These are phyloP conservation scores for Phainopepla nitens DNA, from an alignment of 2,113 vertebrate species.

Conservation along the genomic window DNA sequence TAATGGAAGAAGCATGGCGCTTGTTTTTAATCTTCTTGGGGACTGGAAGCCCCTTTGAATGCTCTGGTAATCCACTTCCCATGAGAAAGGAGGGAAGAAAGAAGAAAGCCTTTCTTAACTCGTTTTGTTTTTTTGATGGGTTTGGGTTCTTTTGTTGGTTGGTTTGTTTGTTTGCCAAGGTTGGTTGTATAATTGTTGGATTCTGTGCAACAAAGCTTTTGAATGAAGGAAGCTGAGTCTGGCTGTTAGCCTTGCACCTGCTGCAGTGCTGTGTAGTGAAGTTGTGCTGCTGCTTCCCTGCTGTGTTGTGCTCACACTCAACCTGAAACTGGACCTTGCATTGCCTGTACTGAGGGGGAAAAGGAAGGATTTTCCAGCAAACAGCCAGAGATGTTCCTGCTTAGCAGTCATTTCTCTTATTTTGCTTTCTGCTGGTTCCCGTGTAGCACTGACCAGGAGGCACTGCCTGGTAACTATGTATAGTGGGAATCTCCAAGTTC, in stretches of 20 bases:
- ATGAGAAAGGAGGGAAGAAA: neutral
- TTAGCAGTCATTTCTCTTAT: neutral
- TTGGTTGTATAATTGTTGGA: neutral
- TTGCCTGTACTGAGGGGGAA: fast-evolving
- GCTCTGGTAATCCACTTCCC: neutral
- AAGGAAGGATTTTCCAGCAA: neutral
- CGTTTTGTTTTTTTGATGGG: neutral
- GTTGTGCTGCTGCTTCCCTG: neutral
- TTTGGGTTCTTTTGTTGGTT: neutral
- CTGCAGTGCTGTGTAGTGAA: neutral
- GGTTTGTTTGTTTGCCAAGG: neutral
- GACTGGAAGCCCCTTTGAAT: neutral
- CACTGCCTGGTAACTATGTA: no score
- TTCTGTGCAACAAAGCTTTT: neutral
- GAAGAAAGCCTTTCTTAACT: neutral
- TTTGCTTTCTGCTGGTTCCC: neutral
- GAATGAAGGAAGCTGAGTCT: neutral
- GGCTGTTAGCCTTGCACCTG: neutral
- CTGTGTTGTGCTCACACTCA: neutral
- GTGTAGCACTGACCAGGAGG: neutral
- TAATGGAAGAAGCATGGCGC: neutral
- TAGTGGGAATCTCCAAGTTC: neutral
- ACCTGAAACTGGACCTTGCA: neutral
- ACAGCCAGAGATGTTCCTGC: neutral
- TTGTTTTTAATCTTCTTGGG: neutral